Conservation (phyloP, 1,140 invertebrate species). For the Alviniconcha marisindica region DNA sequence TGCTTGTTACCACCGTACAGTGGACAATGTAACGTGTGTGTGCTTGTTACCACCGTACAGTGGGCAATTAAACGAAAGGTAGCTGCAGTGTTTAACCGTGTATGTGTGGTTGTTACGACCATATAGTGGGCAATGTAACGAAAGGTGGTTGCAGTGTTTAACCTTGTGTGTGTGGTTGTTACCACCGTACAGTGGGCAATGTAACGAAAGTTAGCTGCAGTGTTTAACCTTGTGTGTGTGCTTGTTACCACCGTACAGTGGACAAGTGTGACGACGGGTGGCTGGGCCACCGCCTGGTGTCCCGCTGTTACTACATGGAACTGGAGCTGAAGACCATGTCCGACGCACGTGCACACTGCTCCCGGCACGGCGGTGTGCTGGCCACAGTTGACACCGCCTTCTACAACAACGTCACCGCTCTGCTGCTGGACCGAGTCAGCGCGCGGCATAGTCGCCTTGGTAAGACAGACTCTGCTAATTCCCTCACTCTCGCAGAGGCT, state of each 20-base stretch:
- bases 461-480: not conserved
- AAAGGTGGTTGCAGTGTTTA: no score
- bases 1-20: no score
- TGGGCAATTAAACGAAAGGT: no score
- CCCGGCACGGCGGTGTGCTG: not conserved
- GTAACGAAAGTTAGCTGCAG: not conserved
- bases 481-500: no score
- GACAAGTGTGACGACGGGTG: slow-evolving; percentile 25
- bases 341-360: not conserved
- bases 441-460: not conserved
- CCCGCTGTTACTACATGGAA: slow-evolving; percentile 12
- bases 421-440: slow-evolving; percentile 7
- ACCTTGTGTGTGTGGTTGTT: no score
- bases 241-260: no score
- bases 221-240: not conserved
- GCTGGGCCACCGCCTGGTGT: slow-evolving; percentile 25
- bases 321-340: not conserved
- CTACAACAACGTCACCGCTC: slow-evolving; percentile 19
- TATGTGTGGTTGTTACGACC: no score
- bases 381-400: not conserved
- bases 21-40: no score
- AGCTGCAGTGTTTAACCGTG: no score
- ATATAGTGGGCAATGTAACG: no score
- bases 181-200: no score
- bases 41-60: no score